These are phyloP conservation scores for Myotis lucifugus DNA, from an alignment of 2,113 vertebrate genomes.

Conservation along the genomic window DNA sequence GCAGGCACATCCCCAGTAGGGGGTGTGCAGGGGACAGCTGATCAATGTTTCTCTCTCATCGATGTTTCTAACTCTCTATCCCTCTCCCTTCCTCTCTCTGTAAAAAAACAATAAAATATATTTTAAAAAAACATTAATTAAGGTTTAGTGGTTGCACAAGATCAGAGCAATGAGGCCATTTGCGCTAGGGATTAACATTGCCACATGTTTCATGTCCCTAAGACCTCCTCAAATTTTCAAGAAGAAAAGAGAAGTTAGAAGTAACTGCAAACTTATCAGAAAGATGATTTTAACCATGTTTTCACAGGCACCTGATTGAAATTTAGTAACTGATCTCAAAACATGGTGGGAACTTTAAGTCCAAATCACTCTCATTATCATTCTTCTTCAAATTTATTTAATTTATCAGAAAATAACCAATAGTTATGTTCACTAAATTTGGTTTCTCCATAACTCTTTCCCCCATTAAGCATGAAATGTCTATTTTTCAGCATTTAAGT, in stretches of 20 bases:
- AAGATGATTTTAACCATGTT: not conserved
- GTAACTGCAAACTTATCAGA: not conserved
- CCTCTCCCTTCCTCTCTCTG: too few relatives aligned
- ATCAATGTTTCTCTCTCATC: too few relatives aligned
- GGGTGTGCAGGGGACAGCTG: too few relatives aligned
- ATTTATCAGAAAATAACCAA: not conserved
- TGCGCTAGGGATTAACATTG: not conserved
- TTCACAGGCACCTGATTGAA: not conserved
- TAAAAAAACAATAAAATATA: too few relatives aligned
- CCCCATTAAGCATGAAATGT: not conserved
- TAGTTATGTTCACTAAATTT: not conserved
- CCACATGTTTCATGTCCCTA: not conserved
- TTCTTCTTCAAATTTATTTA: not conserved
- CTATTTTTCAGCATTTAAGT: not conserved
- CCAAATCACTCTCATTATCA: not conserved
- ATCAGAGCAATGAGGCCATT: not conserved
- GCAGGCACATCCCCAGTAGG: too few relatives aligned
- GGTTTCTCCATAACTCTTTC: not conserved
- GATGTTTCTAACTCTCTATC: too few relatives aligned
- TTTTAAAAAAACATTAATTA: not conserved
- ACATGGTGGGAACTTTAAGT: not conserved
- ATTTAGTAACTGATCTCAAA: not conserved
- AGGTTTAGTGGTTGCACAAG: not conserved
- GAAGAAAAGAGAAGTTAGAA: not conserved
- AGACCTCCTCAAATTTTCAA: not conserved